Conservation (phyloP, 2,113 vertebrate species). For the Upupa epops region DNA sequence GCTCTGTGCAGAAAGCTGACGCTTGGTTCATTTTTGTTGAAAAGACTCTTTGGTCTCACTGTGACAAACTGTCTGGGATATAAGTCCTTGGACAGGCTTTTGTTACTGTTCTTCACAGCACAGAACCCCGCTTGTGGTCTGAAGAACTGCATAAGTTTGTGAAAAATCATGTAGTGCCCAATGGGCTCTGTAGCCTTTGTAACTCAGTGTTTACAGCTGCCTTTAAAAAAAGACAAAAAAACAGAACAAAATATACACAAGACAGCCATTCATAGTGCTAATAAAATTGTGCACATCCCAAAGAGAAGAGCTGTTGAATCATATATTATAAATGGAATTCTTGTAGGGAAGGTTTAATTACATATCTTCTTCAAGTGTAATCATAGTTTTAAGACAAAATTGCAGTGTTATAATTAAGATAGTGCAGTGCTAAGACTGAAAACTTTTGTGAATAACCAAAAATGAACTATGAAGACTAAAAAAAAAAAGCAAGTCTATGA, state of each 20-base stretch:
- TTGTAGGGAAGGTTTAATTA: slow-evolving; percentile 8
- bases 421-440: neutral
- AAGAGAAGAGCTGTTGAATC: neutral
- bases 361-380: slow-evolving; percentile 17
- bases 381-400: neutral
- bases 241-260: neutral
- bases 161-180: neutral
- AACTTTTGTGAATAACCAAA: neutral
- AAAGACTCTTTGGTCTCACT: neutral
- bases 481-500: neutral
- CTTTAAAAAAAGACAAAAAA: neutral
- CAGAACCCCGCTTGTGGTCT: neutral
- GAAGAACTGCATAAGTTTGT: neutral
- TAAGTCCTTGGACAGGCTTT: neutral
- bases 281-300: neutral
- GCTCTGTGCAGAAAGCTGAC: neutral
- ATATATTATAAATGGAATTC: neutral
- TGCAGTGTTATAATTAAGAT: neutral
- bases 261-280: neutral
- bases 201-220: neutral
- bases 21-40: neutral
- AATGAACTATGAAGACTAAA: neutral
- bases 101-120: neutral
- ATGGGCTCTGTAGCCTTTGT: neutral
- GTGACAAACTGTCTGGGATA: neutral